phyloP scores from a whole-genome alignment of 2,888 invertebrate species.

The Sinopyrophorus schimmeli region DNA sequence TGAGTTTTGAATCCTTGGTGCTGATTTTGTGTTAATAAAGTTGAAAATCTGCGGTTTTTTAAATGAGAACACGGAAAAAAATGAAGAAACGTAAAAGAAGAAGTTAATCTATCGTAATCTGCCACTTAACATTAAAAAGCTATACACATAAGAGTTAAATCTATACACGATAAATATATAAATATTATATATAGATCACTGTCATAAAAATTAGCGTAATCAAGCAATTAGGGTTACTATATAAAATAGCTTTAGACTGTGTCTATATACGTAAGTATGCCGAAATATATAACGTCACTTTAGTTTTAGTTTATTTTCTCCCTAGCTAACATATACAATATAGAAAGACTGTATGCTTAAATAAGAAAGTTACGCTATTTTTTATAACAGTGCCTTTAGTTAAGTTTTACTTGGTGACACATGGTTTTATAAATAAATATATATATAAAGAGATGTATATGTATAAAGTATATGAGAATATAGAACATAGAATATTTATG shows the following conservation, averaged over 20 bases:
- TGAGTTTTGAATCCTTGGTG: conserved; percentile 35
- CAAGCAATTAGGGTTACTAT: conserved; percentile 34
- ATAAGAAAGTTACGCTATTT: conserved; percentile 43
- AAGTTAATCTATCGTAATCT: conserved; percentile 47
- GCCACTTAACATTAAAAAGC: conserved; percentile 53
- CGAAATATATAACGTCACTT: conserved; percentile 44
- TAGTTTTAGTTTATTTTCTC: conserved; percentile 44
- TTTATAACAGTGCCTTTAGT: conserved; percentile 47
- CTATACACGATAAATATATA: conserved; percentile 49
- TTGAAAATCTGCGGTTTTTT: conserved; percentile 51
- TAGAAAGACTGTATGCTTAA: conserved; percentile 54
- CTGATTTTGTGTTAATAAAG: conserved; percentile 42
- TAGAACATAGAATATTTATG: conserved; percentile 54
- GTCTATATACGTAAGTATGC: conserved; percentile 48
- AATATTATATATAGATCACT: conserved; percentile 36
- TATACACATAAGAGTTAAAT: conserved; percentile 52
- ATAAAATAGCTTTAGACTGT: conserved; percentile 43
- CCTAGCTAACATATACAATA: conserved; percentile 45
- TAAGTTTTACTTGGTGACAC: conserved; percentile 56
- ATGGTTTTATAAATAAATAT: conserved; percentile 56
- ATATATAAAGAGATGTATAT: conserved; percentile 56
- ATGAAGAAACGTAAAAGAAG: no score
- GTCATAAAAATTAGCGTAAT: conserved; percentile 38
- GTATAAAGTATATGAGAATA: conserved; percentile 56
- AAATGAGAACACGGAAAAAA: no score